Conservation (phyloP, 2,797 vertebrate species). For the Dicrostonyx torquatus region DNA sequence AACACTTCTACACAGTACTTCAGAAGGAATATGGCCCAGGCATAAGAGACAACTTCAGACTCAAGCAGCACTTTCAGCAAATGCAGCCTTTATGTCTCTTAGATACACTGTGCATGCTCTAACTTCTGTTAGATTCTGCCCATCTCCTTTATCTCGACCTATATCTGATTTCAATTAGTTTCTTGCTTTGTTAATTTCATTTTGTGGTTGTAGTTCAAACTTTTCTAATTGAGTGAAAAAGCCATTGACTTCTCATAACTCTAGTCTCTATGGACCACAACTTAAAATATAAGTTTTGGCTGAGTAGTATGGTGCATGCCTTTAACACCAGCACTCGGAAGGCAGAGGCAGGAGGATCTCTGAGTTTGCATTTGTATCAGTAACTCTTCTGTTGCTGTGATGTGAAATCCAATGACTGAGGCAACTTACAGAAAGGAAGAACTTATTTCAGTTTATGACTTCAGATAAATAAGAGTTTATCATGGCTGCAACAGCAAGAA, state of each 20-base stretch:
- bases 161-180: neutral
- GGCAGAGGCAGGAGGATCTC: neutral
- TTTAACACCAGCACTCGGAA: neutral
- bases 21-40: neutral
- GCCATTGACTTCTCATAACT: neutral
- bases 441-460: neutral
- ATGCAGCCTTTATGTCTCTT: neutral
- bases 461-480: neutral
- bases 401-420: neutral
- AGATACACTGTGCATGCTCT: neutral
- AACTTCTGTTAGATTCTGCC: neutral
- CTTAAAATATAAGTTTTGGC: neutral
- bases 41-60: too few relatives aligned
- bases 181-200: neutral
- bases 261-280: neutral
- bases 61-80: neutral
- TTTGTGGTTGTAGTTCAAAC: neutral
- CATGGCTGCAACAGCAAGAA: neutral
- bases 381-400: neutral
- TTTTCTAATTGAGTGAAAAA: neutral
- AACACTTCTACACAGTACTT: neutral
- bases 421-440: neutral
- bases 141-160: neutral
- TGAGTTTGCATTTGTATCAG: neutral
- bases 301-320: fast-evolving